Evolutionary conservation across 2,113 vertebrate genomes (phyloP).

Genomic region (Phaethon lepturus): DNA sequence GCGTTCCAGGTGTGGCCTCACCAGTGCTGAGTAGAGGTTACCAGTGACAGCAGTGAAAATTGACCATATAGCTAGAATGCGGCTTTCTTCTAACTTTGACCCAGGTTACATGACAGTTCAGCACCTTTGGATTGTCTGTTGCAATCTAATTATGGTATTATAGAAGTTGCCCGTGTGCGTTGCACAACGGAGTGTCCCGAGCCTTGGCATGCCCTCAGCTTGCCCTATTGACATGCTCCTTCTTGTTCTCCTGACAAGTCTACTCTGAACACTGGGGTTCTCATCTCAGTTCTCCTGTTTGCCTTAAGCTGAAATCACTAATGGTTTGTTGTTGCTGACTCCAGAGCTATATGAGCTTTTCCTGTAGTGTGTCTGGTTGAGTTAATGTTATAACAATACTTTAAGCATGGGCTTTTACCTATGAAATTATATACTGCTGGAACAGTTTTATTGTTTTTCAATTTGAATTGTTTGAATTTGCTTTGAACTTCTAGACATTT

Average conservation of each 20-base stretch:
- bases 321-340: background rate
- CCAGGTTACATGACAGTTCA: background rate
- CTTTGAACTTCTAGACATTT: background rate
- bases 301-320: background rate
- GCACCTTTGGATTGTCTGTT: background rate
- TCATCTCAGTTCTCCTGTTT: background rate
- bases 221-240: background rate
- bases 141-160: background rate
- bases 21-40: background rate
- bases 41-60: background rate
- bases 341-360: background rate
- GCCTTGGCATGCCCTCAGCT: background rate
- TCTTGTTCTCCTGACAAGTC: background rate
- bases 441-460: background rate
- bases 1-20: background rate
- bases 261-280: background rate
- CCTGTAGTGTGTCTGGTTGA: background rate
- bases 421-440: background rate
- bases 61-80: fast-evolving
- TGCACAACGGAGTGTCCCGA: background rate
- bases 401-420: background rate
- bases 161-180: background rate
- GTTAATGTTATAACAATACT: background rate
- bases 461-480: background rate
- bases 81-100: background rate